phyloP scores from a whole-genome alignment of 2,797 vertebrate species.

The Argyrosomus regius region DNA sequence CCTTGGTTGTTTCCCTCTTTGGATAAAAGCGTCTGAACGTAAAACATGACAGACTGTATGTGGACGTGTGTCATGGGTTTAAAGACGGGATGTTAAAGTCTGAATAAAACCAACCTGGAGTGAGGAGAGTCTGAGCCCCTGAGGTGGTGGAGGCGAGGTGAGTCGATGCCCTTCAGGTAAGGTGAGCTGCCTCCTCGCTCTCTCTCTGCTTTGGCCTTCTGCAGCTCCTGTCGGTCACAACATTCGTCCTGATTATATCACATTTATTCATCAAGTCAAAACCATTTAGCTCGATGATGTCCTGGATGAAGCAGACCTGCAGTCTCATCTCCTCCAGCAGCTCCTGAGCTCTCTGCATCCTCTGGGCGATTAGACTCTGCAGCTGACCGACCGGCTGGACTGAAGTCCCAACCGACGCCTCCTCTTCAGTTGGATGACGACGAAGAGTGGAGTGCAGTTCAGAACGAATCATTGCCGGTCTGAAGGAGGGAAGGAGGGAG shows the following conservation, averaged over 20 bases:
- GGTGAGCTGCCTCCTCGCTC: constrained; percentile 66
- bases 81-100: background rate
- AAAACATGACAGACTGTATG: background rate
- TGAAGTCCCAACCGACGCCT: constrained; percentile 22
- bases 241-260: background rate
- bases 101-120: constrained; percentile 63
- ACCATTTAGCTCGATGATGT: background rate
- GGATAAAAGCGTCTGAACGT: too few relatives aligned
- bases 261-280: background rate
- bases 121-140: constrained; percentile 78
- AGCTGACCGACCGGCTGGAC: constrained; percentile 88
- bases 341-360: constrained; percentile 96
- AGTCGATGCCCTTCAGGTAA: constrained; percentile 76
- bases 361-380: constrained; percentile 93
- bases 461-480: constrained; percentile 73
- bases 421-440: constrained; percentile 81
- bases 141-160: constrained; percentile 81
- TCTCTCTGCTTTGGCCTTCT: constrained; percentile 71
- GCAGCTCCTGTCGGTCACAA: constrained; percentile 66
- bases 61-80: background rate
- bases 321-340: constrained; percentile 93
- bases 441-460: constrained; percentile 70
- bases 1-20: too few relatives aligned
- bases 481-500: constrained; percentile 10
- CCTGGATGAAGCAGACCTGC: constrained; percentile 73